Evolutionary conservation across 2,797 vertebrate species (phyloP).

Genomic region (Ambastaia sidthimunki): DNA sequence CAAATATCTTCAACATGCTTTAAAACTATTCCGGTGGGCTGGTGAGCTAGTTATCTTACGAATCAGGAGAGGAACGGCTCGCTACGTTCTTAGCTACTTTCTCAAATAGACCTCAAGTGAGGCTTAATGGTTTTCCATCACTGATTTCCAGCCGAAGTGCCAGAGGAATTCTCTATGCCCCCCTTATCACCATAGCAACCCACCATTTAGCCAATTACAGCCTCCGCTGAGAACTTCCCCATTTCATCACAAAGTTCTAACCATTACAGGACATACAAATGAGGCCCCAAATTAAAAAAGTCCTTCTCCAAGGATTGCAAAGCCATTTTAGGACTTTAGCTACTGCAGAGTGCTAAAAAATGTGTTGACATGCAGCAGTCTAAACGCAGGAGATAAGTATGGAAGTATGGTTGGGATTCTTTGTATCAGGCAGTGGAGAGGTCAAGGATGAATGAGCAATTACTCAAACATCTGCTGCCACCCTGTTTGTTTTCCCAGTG

Average conservation of each 20-base stretch:
- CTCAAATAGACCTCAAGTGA: background rate
- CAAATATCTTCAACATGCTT: no score
- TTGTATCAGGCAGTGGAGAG: conserved; percentile 40
- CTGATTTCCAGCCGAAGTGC: conserved; percentile 12
- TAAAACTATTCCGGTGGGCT: no score
- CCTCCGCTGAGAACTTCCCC: conserved; percentile 10
- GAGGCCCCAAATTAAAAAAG: conserved; percentile 5
- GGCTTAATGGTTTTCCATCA: conserved; percentile 20
- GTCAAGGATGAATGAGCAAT: conserved; percentile 67
- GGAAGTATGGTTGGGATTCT: conserved; percentile 19
- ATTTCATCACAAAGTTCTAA: conserved; percentile 40
- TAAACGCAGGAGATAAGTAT: conserved; percentile 2
- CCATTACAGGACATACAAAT: conserved; percentile 25
- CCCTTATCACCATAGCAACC: background rate
- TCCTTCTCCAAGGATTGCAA: conserved; percentile 1
- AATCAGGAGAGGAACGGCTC: background rate
- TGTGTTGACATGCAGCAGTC: conserved; percentile 9
- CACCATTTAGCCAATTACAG: conserved; percentile 46
- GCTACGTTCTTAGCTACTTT: background rate
- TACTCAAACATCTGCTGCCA: conserved; percentile 65
- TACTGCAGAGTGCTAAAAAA: conserved; percentile 8
- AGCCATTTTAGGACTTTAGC: conserved; percentile 10
- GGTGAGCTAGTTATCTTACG: conserved; percentile 23
- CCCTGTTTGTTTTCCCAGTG: conserved; percentile 58
- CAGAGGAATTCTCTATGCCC: conserved; percentile 18